phyloP scores from a whole-genome alignment of 2,888 invertebrate species.

The Brenthis ino region DNA sequence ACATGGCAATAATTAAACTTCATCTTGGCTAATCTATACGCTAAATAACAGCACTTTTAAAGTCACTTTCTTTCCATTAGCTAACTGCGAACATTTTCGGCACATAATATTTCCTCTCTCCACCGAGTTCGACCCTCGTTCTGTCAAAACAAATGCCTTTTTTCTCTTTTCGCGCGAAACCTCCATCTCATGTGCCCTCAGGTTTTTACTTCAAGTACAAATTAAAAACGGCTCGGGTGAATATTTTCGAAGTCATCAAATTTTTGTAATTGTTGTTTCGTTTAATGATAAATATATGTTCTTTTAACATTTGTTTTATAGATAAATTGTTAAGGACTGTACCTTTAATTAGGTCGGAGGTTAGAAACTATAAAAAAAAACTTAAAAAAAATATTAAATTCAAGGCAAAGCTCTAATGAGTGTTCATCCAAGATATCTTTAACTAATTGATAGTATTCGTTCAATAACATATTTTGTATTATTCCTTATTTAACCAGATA shows the following conservation, averaged over 20 bases:
- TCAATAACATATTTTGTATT: too few relatives aligned
- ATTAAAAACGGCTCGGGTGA: constrained; percentile 64
- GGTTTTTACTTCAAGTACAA: constrained; percentile 78
- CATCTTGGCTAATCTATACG: constrained; percentile 10
- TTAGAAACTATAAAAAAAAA: too few relatives aligned
- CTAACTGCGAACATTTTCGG: constrained; percentile 42
- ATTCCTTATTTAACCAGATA: too few relatives aligned
- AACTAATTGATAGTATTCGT: too few relatives aligned
- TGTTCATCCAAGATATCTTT: too few relatives aligned
- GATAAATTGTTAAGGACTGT: too few relatives aligned
- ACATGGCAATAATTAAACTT: neutral
- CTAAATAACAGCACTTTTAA: constrained; percentile 18
- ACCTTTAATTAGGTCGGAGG: too few relatives aligned
- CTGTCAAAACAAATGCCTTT: constrained; percentile 70
- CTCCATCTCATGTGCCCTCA: constrained; percentile 57
- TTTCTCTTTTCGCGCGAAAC: constrained; percentile 54
- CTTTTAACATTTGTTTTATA: too few relatives aligned
- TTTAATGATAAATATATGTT: too few relatives aligned
- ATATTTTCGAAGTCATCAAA: constrained; percentile 47
- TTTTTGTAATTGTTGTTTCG: neutral
- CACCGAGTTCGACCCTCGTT: constrained; percentile 53
- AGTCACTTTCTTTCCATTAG: constrained; percentile 38
- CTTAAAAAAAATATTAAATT: too few relatives aligned
- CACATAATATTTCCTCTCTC: constrained; percentile 52
- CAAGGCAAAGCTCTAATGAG: too few relatives aligned